phyloP scores from a whole-genome alignment of 2,113 vertebrate genomes.

The Pituophis catenifer region DNA sequence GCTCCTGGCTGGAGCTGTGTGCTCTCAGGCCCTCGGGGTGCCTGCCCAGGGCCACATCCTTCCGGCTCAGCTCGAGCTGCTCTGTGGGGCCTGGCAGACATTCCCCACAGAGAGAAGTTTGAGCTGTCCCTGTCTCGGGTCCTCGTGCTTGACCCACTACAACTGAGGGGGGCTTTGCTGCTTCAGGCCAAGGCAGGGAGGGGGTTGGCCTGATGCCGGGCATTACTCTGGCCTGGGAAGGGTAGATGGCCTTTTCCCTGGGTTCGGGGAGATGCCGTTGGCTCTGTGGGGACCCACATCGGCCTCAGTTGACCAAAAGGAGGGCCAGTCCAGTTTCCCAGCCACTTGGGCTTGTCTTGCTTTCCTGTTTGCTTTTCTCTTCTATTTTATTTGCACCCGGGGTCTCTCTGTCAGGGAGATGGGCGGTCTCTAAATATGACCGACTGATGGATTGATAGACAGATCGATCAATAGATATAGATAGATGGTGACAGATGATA shows the following conservation, averaged over 20 bases:
- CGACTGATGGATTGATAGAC: background rate
- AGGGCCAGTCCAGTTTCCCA: background rate
- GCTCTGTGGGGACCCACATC: background rate
- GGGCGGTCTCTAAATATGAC: background rate
- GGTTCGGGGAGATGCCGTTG: background rate
- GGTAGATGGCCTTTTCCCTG: background rate
- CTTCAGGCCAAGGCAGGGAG: background rate
- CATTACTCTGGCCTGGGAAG: background rate
- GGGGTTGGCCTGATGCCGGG: background rate
- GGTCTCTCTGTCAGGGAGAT: background rate
- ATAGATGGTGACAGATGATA: background rate
- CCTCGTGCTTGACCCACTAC: background rate
- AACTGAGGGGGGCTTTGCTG: background rate
- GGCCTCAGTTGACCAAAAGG: background rate
- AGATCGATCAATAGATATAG: background rate
- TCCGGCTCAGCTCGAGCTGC: rapidly evolving
- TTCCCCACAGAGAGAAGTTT: background rate
- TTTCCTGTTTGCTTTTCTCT: background rate
- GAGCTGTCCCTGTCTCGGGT: background rate
- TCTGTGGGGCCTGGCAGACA: background rate
- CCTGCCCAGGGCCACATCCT: background rate
- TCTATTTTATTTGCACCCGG: background rate
- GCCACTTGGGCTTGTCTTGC: background rate
- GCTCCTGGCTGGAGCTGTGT: background rate
- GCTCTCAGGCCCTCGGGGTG: background rate